Evolutionary conservation across 2,797 vertebrate genomes (phyloP).

Genomic region (Crypturellus tataupa): DNA sequence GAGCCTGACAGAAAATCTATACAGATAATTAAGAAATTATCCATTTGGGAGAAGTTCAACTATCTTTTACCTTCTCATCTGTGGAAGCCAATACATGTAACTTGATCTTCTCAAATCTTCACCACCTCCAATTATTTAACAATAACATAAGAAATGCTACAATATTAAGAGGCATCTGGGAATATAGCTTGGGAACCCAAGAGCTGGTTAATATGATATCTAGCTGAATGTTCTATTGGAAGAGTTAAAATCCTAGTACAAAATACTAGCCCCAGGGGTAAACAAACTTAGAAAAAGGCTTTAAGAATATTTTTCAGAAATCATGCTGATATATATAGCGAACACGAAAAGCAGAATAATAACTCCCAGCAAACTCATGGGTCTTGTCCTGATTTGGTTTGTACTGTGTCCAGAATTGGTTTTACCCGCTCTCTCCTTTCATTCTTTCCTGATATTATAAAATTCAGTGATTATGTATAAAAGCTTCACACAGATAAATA

Average conservation of each 20-base stretch:
- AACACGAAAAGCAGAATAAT: slow-evolving; percentile 11
- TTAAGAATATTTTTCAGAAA: slow-evolving; percentile 49
- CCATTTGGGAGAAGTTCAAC: slow-evolving; percentile 51
- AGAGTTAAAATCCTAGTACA: slow-evolving; percentile 46
- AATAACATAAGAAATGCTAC: background rate
- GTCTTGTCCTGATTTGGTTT: slow-evolving; percentile 58
- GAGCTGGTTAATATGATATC: background rate
- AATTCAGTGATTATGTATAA: slow-evolving; percentile 9
- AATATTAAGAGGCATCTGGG: slow-evolving; percentile 36
- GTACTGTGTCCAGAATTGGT: slow-evolving; percentile 7
- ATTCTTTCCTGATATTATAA: slow-evolving; percentile 2
- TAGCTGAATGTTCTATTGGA: slow-evolving; percentile 53
- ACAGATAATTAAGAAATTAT: slow-evolving; percentile 76
- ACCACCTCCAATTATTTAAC: slow-evolving; percentile 40
- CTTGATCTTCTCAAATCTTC: background rate
- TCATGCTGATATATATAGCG: background rate
- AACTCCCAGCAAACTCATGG: slow-evolving; percentile 2
- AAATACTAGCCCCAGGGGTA: slow-evolving; percentile 63
- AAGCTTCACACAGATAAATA: slow-evolving; percentile 27
- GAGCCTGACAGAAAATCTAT: slow-evolving; percentile 72
- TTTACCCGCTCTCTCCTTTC: slow-evolving; percentile 19
- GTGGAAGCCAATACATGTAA: slow-evolving; percentile 12
- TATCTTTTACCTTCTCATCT: slow-evolving; percentile 24
- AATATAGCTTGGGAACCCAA: background rate
- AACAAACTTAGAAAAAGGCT: slow-evolving; percentile 56